Conservation (phyloP, 2,797 vertebrate genomes). For the Rhyacichthys aspro region DNA sequence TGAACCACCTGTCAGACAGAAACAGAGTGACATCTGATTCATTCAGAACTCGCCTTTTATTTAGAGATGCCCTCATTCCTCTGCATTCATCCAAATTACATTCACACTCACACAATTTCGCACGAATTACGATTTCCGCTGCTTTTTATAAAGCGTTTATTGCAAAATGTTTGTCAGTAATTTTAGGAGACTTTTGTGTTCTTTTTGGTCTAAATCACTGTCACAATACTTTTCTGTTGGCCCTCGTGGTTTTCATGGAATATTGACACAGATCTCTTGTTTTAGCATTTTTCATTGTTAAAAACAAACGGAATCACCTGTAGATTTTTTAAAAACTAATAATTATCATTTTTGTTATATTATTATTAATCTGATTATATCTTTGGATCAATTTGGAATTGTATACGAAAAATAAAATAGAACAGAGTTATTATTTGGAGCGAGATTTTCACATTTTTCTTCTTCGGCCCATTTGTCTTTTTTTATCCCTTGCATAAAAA, state of each 20-base stretch:
- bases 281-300: neutral
- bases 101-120: conserved; percentile 15
- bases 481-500: conserved; percentile 60
- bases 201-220: neutral
- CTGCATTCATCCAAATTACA: conserved; percentile 27
- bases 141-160: conserved; percentile 29
- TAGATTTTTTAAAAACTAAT: conserved; percentile 1
- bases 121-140: conserved; percentile 12
- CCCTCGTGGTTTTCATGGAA: neutral
- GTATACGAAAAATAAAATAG: neutral
- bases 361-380: neutral
- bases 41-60: conserved; percentile 41
- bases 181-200: neutral
- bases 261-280: conserved; percentile 8
- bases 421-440: neutral
- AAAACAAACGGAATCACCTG: neutral
- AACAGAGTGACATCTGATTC: conserved; percentile 55
- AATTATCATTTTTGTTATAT: neutral
- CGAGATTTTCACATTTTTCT: conserved; percentile 34
- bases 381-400: neutral
- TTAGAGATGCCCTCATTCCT: conserved; percentile 42
- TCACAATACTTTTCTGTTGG: neutral
- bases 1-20: conserved; percentile 50
- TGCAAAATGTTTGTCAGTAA: neutral
- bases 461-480: conserved; percentile 30